These are phyloP conservation scores for Mesitornis unicolor DNA, from an alignment of 2,113 vertebrate genomes.

Conservation along the genomic window DNA sequence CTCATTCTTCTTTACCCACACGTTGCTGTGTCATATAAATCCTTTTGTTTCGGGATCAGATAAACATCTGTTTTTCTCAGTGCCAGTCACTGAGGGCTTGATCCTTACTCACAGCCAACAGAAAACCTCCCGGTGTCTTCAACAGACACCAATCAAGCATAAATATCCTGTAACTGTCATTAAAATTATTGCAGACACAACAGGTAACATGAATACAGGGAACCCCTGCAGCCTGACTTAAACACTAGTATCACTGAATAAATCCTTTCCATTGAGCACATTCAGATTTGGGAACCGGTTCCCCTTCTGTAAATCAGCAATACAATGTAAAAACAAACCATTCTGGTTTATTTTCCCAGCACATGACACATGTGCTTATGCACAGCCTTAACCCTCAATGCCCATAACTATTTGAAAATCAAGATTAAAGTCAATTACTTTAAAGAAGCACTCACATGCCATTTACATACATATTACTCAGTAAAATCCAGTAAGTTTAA, in stretches of 20 bases:
- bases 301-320: not conserved
- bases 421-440: not conserved
- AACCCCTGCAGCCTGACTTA: not conserved
- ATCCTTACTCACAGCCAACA: not conserved
- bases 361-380: not conserved
- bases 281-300: not conserved
- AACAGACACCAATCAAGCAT: not conserved
- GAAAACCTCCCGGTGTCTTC: not conserved
- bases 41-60: not conserved
- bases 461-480: not conserved
- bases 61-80: not conserved
- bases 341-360: not conserved
- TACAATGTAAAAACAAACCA: not conserved
- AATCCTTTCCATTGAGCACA: not conserved
- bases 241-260: not conserved
- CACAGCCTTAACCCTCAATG: not conserved
- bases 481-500: not conserved
- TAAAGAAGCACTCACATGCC: not conserved
- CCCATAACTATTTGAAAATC: not conserved
- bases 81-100: not conserved
- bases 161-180: not conserved
- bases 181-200: not conserved
- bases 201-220: not conserved
- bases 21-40: not conserved
- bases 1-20: not conserved